A percentile compares a stretch with the other conserved stretches of the same genome.
Conservation (phyloP, 2,888 invertebrate species). For the Yponomeuta malinellus region DNA sequence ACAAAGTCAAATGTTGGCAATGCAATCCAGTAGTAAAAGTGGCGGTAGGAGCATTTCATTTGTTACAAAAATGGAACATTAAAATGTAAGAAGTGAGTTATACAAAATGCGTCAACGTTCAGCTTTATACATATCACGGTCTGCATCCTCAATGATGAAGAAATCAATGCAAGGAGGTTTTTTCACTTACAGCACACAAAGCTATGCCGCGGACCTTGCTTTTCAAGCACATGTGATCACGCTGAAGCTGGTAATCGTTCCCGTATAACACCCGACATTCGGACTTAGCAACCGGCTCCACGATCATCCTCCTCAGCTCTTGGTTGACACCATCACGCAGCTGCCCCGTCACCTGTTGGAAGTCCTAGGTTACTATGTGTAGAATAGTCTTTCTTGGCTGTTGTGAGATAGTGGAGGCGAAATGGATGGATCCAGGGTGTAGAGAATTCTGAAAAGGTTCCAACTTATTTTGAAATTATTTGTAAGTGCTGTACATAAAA, state of each 20-base stretch:
- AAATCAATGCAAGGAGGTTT: background rate
- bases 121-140: background rate
- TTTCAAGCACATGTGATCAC: constrained; percentile 60
- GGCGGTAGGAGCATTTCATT: too few species aligned
- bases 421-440: background rate
- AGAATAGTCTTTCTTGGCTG: background rate
- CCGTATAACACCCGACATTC: constrained; percentile 55
- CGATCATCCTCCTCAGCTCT: constrained; percentile 64
- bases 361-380: background rate
- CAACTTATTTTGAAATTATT: too few species aligned
- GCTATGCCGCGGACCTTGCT: constrained; percentile 57
- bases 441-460: too few species aligned
- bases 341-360: constrained; percentile 51
- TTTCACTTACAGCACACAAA: constrained; percentile 54
- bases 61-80: too few species aligned
- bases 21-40: too few species aligned
- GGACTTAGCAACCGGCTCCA: constrained; percentile 40
- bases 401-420: too few species aligned
- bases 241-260: constrained; percentile 59
- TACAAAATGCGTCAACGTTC: too few species aligned
- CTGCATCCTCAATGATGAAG: background rate
- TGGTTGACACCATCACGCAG: constrained; percentile 64
- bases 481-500: too few species aligned
- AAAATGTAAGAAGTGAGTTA: too few species aligned
- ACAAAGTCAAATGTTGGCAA: too few species aligned